Conservation (phyloP, 2,888 invertebrate species). For the Trichacis sp. region DNA sequence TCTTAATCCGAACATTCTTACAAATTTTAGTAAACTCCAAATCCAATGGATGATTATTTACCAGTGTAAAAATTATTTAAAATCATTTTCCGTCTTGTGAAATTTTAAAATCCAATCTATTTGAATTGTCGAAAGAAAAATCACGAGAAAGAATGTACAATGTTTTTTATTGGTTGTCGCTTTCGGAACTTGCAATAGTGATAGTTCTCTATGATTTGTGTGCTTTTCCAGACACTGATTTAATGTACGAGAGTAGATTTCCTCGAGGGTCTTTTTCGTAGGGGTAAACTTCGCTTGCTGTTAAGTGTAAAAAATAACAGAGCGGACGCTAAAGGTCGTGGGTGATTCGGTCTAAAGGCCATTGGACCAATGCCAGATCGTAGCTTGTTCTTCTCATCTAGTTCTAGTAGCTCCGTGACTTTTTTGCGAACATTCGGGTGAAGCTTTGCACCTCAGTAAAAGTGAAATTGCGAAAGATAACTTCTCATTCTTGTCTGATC, state of each 20-base stretch:
- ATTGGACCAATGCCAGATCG: conserved; percentile 47
- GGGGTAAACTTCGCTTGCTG: not conserved
- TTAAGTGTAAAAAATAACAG: conserved; percentile 20
- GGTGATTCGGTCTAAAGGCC: conserved; percentile 43
- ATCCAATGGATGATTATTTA: too few species aligned
- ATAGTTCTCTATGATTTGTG: not conserved
- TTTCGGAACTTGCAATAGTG: too few species aligned
- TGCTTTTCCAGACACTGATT: not conserved
- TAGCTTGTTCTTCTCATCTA: conserved; percentile 22
- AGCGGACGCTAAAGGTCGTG: conserved; percentile 34
- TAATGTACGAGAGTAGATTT: not conserved
- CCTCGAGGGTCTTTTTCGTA: not conserved
- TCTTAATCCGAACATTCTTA: too few species aligned
- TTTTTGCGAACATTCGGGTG: conserved; percentile 29
- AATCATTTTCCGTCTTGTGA: too few species aligned
- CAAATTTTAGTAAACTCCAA: too few species aligned
- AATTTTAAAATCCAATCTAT: too few species aligned
- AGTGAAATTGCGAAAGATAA: conserved; percentile 18
- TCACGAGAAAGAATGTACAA: too few species aligned
- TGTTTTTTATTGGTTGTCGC: too few species aligned
- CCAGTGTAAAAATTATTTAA: too few species aligned
- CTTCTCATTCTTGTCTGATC: not conserved
- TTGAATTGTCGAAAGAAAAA: too few species aligned
- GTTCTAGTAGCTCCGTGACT: conserved; percentile 23
- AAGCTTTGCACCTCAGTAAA: conserved; percentile 33